Percentiles rank a stretch among this genome's conserved stretches.
Conservation (phyloP, 1,140 invertebrate species). For the Leptinotarsa texana region DNA sequence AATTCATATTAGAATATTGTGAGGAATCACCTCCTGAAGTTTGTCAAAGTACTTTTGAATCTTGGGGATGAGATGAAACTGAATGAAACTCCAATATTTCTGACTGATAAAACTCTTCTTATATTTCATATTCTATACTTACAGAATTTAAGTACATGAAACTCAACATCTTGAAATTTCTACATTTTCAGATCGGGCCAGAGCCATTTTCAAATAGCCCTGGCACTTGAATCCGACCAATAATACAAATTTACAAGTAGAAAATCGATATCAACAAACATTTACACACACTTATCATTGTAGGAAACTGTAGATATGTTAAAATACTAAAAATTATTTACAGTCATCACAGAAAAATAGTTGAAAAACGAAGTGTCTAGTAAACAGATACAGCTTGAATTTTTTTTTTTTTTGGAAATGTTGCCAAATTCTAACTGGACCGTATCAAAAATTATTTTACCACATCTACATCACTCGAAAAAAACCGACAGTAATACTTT, state of each 20-base stretch:
- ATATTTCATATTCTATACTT: constrained; percentile 26
- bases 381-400: too few relatives aligned
- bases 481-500: constrained; percentile 35
- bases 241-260: constrained; percentile 38
- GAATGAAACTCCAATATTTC: neutral
- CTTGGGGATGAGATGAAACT: neutral
- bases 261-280: constrained; percentile 38
- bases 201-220: constrained; percentile 15
- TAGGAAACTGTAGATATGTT: constrained; percentile 30
- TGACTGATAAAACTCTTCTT: constrained; percentile 25
- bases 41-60: too few relatives aligned
- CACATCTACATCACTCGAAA: constrained; percentile 26
- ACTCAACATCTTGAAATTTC: constrained; percentile 40
- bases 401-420: too few relatives aligned
- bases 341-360: constrained; percentile 27
- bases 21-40: too few relatives aligned
- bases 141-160: constrained; percentile 41
- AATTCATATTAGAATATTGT: too few relatives aligned
- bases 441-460: constrained; percentile 11
- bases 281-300: constrained; percentile 31
- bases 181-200: constrained; percentile 33
- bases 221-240: neutral
- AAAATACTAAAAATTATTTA: constrained; percentile 27
- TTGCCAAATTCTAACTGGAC: neutral
- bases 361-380: neutral